These are phyloP conservation scores for Tolypeutes matacus DNA, from an alignment of 2,797 vertebrate species.

Conservation along the genomic window DNA sequence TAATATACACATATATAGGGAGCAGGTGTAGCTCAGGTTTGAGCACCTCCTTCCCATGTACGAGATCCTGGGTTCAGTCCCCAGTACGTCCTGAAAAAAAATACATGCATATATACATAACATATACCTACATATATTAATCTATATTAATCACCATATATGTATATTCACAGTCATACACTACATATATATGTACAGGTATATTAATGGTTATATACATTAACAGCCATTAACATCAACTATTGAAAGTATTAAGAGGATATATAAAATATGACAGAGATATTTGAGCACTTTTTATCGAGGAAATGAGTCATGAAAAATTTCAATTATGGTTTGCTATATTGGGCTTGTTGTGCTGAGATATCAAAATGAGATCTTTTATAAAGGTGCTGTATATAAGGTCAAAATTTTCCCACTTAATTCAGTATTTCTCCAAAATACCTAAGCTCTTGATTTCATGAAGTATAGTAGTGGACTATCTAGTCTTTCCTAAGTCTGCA, in stretches of 20 bases:
- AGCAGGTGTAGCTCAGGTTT: no score
- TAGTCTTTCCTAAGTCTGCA: neutral
- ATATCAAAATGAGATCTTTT: slow-evolving; percentile 40
- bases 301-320: slow-evolving; percentile 22
- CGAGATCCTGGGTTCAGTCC: no score
- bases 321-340: neutral
- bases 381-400: neutral
- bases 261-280: slow-evolving; percentile 1
- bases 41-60: no score
- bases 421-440: neutral
- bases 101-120: no score
- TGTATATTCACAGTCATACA: neutral
- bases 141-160: neutral
- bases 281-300: neutral
- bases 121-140: neutral
- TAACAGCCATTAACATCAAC: neutral
- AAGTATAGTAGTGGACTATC: neutral
- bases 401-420: neutral
- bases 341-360: neutral
- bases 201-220: neutral
- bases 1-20: no score
- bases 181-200: neutral
- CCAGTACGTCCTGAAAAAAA: no score
- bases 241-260: neutral
- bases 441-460: neutral